Evolutionary conservation across 2,888 invertebrate species (phyloP).

Genomic region (Drosophila neotestacea): DNA sequence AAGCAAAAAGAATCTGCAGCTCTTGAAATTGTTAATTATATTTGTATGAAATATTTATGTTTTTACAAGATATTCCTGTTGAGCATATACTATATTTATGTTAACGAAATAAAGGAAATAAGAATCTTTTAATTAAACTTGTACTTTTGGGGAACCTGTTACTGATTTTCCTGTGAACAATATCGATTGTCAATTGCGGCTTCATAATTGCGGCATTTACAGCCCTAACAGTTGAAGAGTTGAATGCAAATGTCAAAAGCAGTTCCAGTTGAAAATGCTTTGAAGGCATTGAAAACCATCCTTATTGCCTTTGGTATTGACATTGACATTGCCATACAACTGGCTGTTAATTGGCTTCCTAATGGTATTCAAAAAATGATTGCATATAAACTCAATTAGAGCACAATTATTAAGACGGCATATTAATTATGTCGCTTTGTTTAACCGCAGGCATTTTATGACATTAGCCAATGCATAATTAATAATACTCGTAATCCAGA

Average conservation of each 20-base stretch:
- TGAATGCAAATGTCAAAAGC: conserved; percentile 17
- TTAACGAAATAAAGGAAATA: no score
- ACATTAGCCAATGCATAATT: conserved; percentile 52
- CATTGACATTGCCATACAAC: not conserved
- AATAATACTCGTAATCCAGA: conserved; percentile 33
- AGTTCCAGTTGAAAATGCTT: conserved; percentile 15
- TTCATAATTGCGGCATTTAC: conserved; percentile 9
- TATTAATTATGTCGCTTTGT: conserved; percentile 47
- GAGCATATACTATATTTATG: no score
- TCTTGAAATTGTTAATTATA: no score
- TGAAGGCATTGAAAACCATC: conserved; percentile 5
- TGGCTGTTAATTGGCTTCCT: conserved; percentile 32
- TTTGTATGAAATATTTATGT: no score
- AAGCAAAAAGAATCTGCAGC: no score
- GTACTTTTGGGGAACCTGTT: not conserved
- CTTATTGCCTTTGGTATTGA: not conserved
- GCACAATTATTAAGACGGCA: conserved; percentile 47
- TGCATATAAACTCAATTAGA: conserved; percentile 65
- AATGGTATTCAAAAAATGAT: conserved; percentile 59
- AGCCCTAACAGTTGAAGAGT: not conserved
- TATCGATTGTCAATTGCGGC: conserved; percentile 33
- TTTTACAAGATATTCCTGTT: no score
- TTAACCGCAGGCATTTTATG: conserved; percentile 14
- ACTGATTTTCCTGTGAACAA: conserved; percentile 14
- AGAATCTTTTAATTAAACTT: no score